phyloP scores from a whole-genome alignment of 2,888 invertebrate species.

The Anodontia alba region DNA sequence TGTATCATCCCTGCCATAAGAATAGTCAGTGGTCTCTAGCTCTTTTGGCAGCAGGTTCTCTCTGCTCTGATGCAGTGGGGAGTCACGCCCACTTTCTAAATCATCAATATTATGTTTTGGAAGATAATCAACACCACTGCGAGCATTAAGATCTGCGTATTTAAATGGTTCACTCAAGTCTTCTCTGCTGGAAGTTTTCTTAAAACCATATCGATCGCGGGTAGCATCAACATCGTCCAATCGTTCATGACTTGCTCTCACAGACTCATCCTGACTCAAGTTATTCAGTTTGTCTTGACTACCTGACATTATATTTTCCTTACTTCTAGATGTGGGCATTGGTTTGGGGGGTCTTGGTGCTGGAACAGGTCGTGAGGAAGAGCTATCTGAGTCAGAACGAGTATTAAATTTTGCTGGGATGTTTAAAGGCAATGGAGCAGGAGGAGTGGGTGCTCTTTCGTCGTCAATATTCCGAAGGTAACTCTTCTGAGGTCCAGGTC shows the following conservation, averaged over 20 bases:
- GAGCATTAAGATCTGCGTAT: slow-evolving; percentile 8
- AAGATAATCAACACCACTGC: slow-evolving; percentile 44
- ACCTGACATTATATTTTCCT: slow-evolving; percentile 10
- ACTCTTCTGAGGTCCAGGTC: slow-evolving; percentile 28
- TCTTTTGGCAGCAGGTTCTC: slow-evolving; percentile 54
- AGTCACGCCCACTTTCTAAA: slow-evolving; percentile 46
- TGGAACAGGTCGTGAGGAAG: slow-evolving; percentile 56
- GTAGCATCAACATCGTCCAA: slow-evolving; percentile 54
- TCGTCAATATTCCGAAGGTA: background rate
- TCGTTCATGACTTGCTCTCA: slow-evolving; percentile 59
- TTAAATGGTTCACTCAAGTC: slow-evolving; percentile 41
- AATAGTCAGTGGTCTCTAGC: slow-evolving; percentile 24
- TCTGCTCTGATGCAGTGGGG: slow-evolving; percentile 54
- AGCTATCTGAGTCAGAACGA: slow-evolving; percentile 35
- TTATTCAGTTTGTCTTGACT: slow-evolving; percentile 59
- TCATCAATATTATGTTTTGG: slow-evolving; percentile 29
- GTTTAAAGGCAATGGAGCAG: slow-evolving; percentile 64
- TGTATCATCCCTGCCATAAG: background rate
- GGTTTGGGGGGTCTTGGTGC: slow-evolving; percentile 63
- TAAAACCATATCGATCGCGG: background rate
- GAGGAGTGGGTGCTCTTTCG: slow-evolving; percentile 52
- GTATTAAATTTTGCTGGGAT: slow-evolving; percentile 46
- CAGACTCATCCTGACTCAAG: slow-evolving; percentile 58
- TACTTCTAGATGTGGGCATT: slow-evolving; percentile 2
- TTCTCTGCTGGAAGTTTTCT: slow-evolving; percentile 49